Conservation (phyloP, 2,113 vertebrate genomes). For the Porphyrio hochstetteri region DNA sequence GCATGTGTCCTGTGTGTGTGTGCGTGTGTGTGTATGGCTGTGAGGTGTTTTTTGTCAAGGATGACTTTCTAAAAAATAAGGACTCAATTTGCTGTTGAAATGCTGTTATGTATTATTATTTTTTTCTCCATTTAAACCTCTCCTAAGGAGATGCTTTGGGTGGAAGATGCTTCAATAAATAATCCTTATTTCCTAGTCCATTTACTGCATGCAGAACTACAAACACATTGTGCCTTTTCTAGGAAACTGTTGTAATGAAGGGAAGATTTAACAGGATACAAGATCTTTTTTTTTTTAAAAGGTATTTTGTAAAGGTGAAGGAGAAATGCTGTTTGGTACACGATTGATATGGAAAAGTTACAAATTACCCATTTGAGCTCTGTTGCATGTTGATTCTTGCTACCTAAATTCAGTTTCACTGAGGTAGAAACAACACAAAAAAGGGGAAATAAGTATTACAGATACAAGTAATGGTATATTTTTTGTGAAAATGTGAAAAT, state of each 20-base stretch:
- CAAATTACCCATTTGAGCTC: background rate
- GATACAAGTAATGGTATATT: slow-evolving; percentile 17
- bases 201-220: slow-evolving; percentile 76
- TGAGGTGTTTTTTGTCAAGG: slow-evolving; percentile 63
- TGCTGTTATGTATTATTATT: slow-evolving; percentile 53
- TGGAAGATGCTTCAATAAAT: slow-evolving; percentile 58
- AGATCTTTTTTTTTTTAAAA: slow-evolving; percentile 32
- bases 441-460: background rate
- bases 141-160: slow-evolving; percentile 63
- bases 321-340: background rate
- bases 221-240: slow-evolving; percentile 77
- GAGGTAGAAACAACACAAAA: background rate
- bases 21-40: slow-evolving; percentile 11
- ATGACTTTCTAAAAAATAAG: slow-evolving; percentile 72
- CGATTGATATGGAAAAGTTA: background rate
- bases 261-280: slow-evolving; percentile 46
- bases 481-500: slow-evolving; percentile 48
- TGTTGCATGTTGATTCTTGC: slow-evolving; percentile 41
- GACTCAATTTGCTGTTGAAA: slow-evolving; percentile 72
- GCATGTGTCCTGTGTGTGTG: slow-evolving; percentile 69
- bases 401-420: background rate
- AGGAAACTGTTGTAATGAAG: slow-evolving; percentile 36
- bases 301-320: slow-evolving; percentile 34
- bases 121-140: slow-evolving; percentile 60
- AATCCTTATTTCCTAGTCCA: slow-evolving; percentile 71